A percentile compares a stretch with the other conserved stretches of the same genome.
Conservation (phyloP, 1,140 invertebrate species). For the Papilio glaucus region DNA sequence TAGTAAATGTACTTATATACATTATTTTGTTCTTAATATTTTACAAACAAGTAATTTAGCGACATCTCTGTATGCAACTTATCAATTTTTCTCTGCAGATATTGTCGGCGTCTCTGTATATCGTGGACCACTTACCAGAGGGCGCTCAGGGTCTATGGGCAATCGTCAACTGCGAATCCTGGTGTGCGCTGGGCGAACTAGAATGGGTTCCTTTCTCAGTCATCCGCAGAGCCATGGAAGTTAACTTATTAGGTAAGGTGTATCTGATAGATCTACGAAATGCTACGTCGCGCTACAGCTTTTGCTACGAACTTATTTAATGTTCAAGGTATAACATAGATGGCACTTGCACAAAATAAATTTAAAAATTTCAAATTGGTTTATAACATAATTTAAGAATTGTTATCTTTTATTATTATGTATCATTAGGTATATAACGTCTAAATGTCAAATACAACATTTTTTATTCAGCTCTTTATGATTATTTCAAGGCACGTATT, state of each 20-base stretch:
- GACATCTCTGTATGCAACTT: not conserved
- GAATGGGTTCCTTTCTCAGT: conserved; percentile 93
- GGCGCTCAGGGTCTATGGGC: conserved; percentile 93
- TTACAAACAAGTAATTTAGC: too few species aligned
- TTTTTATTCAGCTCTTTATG: too few species aligned
- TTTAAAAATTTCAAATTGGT: too few species aligned
- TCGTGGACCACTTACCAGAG: conserved; percentile 90
- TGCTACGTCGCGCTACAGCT: conserved; percentile 30
- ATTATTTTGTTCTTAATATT: too few species aligned
- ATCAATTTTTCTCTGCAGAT: conserved; percentile 80
- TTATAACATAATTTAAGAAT: too few species aligned
- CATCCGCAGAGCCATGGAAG: conserved; percentile 88
- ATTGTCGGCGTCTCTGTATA: conserved; percentile 88
- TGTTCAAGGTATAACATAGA: conserved; percentile 36
- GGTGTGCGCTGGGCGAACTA: conserved; percentile 93
- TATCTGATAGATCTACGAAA: conserved; percentile 35
- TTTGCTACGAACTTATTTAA: conserved; percentile 7
- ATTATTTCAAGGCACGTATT: too few species aligned
- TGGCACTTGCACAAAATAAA: conserved; percentile 40
- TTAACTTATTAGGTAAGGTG: conserved; percentile 88
- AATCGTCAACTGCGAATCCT: conserved; percentile 94
- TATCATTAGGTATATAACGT: too few species aligned
- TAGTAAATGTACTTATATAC: too few species aligned
- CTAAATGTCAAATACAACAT: too few species aligned
- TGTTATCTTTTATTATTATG: too few species aligned